Percentiles rank a stretch among this genome's conserved stretches.
phyloP scores from a whole-genome alignment of 2,113 vertebrate species.

The Corythoichthys haematopterus region DNA sequence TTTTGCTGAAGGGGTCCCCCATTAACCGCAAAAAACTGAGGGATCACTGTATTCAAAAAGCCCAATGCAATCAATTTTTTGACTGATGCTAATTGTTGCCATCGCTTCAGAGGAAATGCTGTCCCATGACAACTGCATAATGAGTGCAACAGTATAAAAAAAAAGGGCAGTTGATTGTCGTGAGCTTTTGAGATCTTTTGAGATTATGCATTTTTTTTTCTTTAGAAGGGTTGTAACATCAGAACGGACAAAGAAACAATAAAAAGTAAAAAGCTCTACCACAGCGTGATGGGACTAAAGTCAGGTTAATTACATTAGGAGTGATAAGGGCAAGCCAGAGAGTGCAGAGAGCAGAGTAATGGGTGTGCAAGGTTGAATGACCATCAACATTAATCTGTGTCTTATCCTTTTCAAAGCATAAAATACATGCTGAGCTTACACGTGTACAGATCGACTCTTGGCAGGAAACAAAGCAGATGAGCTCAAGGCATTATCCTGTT shows the following conservation, averaged over 20 bases:
- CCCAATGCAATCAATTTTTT: too few species aligned
- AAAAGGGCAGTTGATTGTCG: too few species aligned
- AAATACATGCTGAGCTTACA: constrained; percentile 22
- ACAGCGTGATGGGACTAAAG: constrained; percentile 17
- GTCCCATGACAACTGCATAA: too few species aligned
- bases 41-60: too few species aligned
- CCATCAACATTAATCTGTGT: constrained; percentile 34
- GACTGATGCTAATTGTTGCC: too few species aligned
- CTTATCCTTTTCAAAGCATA: constrained; percentile 40
- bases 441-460: neutral
- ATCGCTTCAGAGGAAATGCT: too few species aligned
- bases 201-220: too few species aligned
- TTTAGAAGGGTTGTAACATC: neutral
- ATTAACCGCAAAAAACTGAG: too few species aligned
- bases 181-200: too few species aligned
- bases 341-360: constrained; percentile 24
- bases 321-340: constrained; percentile 4
- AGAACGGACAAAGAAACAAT: neutral
- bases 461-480: neutral
- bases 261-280: neutral
- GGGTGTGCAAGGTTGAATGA: constrained; percentile 43
- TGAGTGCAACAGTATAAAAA: too few species aligned
- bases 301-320: constrained; percentile 50
- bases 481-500: neutral
- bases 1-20: too few species aligned